Conservation (phyloP, 2,888 invertebrate genomes). For the Pinctada fucata region DNA sequence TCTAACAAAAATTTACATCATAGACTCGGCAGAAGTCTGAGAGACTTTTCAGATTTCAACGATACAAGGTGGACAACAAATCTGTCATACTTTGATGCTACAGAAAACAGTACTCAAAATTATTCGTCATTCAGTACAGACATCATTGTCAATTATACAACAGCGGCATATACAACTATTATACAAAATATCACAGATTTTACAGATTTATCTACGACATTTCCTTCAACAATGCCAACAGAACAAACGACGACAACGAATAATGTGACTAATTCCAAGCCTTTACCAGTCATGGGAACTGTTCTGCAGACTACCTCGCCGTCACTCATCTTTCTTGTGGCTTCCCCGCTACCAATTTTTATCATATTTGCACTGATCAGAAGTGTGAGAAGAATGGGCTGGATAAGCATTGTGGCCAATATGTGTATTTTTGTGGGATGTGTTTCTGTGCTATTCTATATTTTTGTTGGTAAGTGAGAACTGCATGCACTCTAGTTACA, state of each 20-base stretch:
- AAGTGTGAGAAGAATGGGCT: slow-evolving; percentile 66
- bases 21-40: not conserved
- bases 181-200: not conserved
- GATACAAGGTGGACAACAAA: not conserved
- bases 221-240: not conserved
- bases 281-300: slow-evolving; percentile 7
- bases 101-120: not conserved
- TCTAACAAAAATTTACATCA: not conserved
- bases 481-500: too few species aligned
- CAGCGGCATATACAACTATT: slow-evolving; percentile 1
- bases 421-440: slow-evolving; percentile 68
- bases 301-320: slow-evolving; percentile 52
- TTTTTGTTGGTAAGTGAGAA: slow-evolving; percentile 62
- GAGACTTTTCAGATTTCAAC: not conserved
- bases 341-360: slow-evolving; percentile 69
- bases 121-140: not conserved
- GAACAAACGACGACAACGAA: not conserved
- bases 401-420: slow-evolving; percentile 71
- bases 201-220: not conserved
- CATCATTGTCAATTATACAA: not conserved
- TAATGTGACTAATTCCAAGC: not conserved
- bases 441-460: slow-evolving; percentile 61
- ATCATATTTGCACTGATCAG: slow-evolving; percentile 68
- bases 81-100: not conserved
- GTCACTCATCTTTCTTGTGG: slow-evolving; percentile 64